phyloP scores from a whole-genome alignment of 2,797 vertebrate genomes.

The Martes flavigula region DNA sequence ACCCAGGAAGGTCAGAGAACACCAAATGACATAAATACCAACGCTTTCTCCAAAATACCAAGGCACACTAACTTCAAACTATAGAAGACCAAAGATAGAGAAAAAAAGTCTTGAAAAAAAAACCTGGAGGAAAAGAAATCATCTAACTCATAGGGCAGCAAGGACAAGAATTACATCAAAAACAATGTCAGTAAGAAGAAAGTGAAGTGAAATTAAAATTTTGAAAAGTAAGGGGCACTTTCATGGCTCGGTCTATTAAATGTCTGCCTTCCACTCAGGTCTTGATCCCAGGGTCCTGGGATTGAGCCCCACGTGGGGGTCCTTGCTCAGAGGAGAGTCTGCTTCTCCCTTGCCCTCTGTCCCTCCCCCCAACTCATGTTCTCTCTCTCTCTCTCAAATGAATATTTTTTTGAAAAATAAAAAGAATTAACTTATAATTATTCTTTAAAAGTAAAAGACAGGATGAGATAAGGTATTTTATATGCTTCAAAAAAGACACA shows the following conservation, averaged over 20 bases:
- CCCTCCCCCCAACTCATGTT: too few species aligned
- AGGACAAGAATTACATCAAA: not conserved
- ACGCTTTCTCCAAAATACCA: not conserved
- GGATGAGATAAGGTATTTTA: not conserved
- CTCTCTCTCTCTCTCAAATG: too few species aligned
- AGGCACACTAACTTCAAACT: not conserved
- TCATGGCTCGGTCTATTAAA: rapidly evolving
- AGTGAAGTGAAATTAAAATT: not conserved
- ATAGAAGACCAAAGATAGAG: not conserved
- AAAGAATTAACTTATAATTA: not conserved
- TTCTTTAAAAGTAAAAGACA: not conserved
- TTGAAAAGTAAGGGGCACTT: not conserved
- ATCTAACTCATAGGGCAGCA: not conserved
- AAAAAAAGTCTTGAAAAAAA: not conserved
- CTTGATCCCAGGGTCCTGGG: not conserved
- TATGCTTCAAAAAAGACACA: not conserved
- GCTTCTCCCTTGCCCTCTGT: too few species aligned
- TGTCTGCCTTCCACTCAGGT: not conserved
- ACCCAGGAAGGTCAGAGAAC: not conserved
- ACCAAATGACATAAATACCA: not conserved
- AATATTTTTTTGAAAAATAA: not conserved
- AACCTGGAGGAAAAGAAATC: not conserved
- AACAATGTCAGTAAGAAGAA: not conserved
- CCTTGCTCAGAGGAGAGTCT: not conserved
- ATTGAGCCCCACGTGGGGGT: not conserved